Evolutionary conservation across 2,888 invertebrate genomes (phyloP), one percentile per base, ranked within the genome.

Genomic region (Abrostola triplasia): DNA sequence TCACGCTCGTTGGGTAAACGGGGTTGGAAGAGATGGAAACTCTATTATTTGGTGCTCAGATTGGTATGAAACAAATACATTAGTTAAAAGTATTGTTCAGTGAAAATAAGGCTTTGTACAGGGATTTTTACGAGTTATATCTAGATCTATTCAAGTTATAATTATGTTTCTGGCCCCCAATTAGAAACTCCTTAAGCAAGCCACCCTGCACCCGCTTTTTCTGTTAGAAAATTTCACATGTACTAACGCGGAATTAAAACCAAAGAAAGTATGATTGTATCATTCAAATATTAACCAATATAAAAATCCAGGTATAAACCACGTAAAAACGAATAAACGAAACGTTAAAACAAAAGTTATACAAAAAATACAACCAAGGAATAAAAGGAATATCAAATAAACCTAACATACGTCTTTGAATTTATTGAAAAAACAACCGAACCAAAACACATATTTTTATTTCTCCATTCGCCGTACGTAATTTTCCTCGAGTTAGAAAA

Each of bases 401-500:
- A 64, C 63, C 53, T 35, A 59, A 70, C 52, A 57, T 51, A 57
- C 55, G 50, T 52, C 36, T 64, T 55, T 36, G 47, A 67, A 68
- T 70, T 58, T 70, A 72, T 76, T 56, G 58, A 70, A 74, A 73
- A 71, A 59, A 71, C 58, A 59, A 67, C 50, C 42, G 5, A 53
- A 59, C 37, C 48, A 52, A 67, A 66, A 57, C 53, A 70, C 53
- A 70, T 59, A 74, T 76, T 72, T 76, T 59, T 61, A 63, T 66
- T 64, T 66, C 60, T 35, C 44, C 53, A 40, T 67, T 68, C 48
- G 40, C 51, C 36, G 35, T 55, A 62, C 47, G 55, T 57, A 67
- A 62, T 59, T 65, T 65, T 65, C 58, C 53, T 61, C 53, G 41
- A 69, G 62, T 70, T 66, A 59, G 66, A 63, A 67, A 76, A 79